Conservation (phyloP, 2,113 vertebrate genomes). For the Paradoxurus hermaphroditus region DNA sequence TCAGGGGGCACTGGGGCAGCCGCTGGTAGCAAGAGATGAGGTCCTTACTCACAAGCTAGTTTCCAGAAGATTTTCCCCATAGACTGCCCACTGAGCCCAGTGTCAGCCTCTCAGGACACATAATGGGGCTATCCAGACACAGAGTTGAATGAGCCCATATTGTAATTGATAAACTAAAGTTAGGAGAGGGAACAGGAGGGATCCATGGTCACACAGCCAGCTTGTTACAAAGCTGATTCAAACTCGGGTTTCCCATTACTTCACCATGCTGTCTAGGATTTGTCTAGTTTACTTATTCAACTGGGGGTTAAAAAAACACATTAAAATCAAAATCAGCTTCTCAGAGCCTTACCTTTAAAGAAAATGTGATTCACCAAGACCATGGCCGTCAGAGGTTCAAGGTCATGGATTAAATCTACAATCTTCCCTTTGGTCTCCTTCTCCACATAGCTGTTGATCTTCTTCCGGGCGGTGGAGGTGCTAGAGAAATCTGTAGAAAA, state of each 20-base stretch:
- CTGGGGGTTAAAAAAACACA: neutral
- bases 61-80: neutral
- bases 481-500: slow-evolving; percentile 85
- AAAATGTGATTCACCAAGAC: slow-evolving; percentile 90
- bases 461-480: slow-evolving; percentile 73
- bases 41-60: neutral
- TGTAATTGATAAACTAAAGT: too few relatives aligned
- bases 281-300: neutral
- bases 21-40: neutral
- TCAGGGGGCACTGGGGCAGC: neutral
- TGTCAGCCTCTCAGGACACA: neutral
- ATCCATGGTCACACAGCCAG: neutral
- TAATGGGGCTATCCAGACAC: neutral
- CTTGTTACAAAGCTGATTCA: neutral
- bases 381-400: slow-evolving; percentile 83
- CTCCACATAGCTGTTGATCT: slow-evolving; percentile 88
- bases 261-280: neutral
- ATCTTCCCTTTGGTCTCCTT: slow-evolving; percentile 88
- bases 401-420: slow-evolving; percentile 82
- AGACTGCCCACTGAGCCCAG: neutral
- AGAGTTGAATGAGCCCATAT: neutral
- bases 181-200: too few relatives aligned
- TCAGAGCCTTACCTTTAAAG: slow-evolving; percentile 85
- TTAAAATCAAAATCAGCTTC: neutral
- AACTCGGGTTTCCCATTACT: too few relatives aligned